Evolutionary conservation across 2,797 vertebrate species (phyloP), one percentile per base, ranked within the genome.

Genomic region (Dallia pectoralis): DNA sequence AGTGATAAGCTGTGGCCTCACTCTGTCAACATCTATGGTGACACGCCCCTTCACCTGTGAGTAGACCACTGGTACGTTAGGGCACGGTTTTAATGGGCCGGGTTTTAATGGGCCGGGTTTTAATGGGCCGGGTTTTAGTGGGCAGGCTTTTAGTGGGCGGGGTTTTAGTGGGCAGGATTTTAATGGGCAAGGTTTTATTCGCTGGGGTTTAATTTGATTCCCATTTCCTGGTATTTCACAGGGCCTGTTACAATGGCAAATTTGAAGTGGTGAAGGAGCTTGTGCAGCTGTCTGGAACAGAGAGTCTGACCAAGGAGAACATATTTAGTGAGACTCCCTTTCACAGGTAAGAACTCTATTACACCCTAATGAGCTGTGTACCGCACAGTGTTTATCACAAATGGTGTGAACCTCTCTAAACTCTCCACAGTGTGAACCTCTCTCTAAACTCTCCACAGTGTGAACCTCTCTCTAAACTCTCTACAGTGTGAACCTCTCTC

Each of bases 241-340:
- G 97, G 25, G 96, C 96, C 3, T 98, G 96, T 67, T 98, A 98
- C 84, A 97, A 92, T 2, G 97, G 96, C 0, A 97, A 96, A 83
- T 93, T 93, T 77, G 94, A 95, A 53, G 92, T 92, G 0, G 95
- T 91, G 70, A 97, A 95, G 83, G 96, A 96, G 88, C 90, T 99
- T 0, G 85, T 98, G 48, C 93, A 96, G 81, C 84, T 95, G 51
- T 94, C 96, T 0, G 96, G 97, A 72, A 91, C 93, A 40, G 97
- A 99, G 74, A 98, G 97, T 67, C 90, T 98, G 79, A 87, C 92
- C n/a, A 98, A 98, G 77, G 97, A 99, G 86, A 99, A 98, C 49
- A 98, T 98, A 80, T 98, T 99, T 91, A 99, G 97, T 44, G 97
- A 99, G 89, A 98, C 96, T 0, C 94, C 93, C 47, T 95, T 98